phyloP scores from a whole-genome alignment of 2,113 vertebrate genomes.

The Coptodon bakossiorum region DNA sequence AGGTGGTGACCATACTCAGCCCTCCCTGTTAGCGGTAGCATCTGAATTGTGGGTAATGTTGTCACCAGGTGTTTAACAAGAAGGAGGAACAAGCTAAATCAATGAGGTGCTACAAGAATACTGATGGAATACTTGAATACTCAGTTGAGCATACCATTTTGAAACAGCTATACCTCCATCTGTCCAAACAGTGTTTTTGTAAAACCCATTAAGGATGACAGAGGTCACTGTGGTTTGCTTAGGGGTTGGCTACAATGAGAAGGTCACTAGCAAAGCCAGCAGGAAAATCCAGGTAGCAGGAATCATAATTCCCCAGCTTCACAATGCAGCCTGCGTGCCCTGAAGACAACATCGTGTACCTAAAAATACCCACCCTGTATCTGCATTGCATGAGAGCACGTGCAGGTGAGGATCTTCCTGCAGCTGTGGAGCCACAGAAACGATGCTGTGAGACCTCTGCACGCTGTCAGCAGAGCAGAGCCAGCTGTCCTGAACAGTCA shows the following conservation, averaged over 20 bases:
- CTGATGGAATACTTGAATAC: neutral
- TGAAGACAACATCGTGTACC: neutral
- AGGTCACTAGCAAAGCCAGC: neutral
- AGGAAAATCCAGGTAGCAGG: neutral
- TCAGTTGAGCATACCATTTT: neutral
- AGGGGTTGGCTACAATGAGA: neutral
- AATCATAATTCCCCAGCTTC: neutral
- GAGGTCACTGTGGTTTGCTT: neutral
- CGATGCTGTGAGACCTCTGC: neutral
- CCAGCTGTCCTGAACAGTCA: constrained; percentile 19
- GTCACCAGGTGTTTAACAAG: neutral
- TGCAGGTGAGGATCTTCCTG: constrained; percentile 10
- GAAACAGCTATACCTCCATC: neutral
- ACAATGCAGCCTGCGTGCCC: neutral
- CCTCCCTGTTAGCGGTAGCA: neutral
- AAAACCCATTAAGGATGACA: neutral
- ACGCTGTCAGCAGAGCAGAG: neutral
- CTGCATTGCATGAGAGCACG: neutral
- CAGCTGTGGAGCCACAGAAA: neutral
- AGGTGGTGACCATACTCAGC: neutral
- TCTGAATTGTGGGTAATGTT: neutral
- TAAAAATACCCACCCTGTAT: constrained; percentile 24
- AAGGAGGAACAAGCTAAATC: neutral
- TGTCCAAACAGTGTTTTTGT: neutral
- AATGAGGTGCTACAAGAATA: neutral